Evolutionary conservation across 2,888 invertebrate species (phyloP), one percentile per base, ranked within the genome.

Genomic region (Megastigmus dorsalis): DNA sequence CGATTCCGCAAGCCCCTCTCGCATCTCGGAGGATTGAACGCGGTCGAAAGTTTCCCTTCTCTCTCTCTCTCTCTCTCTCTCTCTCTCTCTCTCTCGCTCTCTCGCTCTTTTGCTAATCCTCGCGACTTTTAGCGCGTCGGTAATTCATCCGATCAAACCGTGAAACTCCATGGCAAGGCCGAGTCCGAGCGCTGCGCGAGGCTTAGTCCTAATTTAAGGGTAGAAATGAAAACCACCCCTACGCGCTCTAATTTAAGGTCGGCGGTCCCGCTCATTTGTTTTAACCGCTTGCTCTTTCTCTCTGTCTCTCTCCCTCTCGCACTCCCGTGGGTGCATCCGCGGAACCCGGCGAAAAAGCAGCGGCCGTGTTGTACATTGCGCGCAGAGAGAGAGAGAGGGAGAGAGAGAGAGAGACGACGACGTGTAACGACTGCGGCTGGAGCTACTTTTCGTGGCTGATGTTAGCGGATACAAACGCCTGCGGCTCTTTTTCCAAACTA

Each of bases 131-230:
- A 85, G 10, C 63, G 79, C 79, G 78, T 77, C 79, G 82, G 81
- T 84, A 85, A 85, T 83, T 84, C 84, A 82, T 83, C 84, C 84
- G 85, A 86, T 85, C 85, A 85, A 86, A 84, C 85, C 81, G 81
- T 82, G 84, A 83, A 84, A 84, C 84, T 84, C n/a, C 83, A 80
- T 80, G 45, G 81, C 43, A 79, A 79, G 71, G 70, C 74, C 72
- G 74, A n/a, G n/a, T n/a, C n/a, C n/a, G n/a, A n/a, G n/a, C n/a
- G n/a, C n/a, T 71, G 82, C 82, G 75, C 77, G 78, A 82, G 83
- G 85, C 85, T 86, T 85, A 86, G 85, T 86, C 84, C 86, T 88
- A 88, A 88, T 88, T 88, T 88, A 84, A 87, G 86, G 86, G 85
- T 83, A 82, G 84, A 87, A 88, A 87, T 86, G 87, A 88, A 87